Evolutionary conservation across 1,140 invertebrate species (phyloP).

Genomic region (Nephila pilipes): DNA sequence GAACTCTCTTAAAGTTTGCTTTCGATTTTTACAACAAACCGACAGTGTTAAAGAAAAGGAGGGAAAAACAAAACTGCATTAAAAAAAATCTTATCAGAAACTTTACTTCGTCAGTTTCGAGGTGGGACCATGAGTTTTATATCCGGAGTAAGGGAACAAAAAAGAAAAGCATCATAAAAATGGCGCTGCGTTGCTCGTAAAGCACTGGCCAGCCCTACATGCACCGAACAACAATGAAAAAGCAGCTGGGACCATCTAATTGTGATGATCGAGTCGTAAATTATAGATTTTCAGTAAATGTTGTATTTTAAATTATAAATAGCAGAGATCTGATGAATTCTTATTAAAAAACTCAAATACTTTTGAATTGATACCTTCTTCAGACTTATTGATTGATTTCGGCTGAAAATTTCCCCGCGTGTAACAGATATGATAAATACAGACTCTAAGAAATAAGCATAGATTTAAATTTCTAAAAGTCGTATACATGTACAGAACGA

Average conservation of each 20-base stretch:
- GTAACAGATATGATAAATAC: too few species aligned
- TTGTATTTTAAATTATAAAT: too few species aligned
- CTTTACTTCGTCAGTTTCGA: background rate
- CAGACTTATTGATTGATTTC: too few species aligned
- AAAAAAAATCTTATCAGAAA: constrained; percentile 52
- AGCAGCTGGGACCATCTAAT: background rate
- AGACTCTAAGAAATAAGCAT: too few species aligned
- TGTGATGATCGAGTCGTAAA: background rate
- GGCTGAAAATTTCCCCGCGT: too few species aligned
- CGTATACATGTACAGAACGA: too few species aligned
- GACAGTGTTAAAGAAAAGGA: background rate
- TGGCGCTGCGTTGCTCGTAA: background rate
- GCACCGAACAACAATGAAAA: background rate
- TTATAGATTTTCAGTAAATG: too few species aligned
- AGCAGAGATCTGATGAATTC: too few species aligned
- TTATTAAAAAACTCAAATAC: too few species aligned
- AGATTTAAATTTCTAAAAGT: too few species aligned
- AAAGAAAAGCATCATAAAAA: constrained; percentile 19
- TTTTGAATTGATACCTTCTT: too few species aligned
- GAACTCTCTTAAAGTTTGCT: constrained; percentile 32
- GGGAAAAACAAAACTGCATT: constrained; percentile 31
- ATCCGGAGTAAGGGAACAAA: background rate
- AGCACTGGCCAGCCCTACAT: background rate
- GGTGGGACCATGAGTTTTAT: constrained; percentile 33
- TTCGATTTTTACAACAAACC: constrained; percentile 41